Conservation (phyloP, 2,888 invertebrate species). For the Himalopsyche tibetana region DNA sequence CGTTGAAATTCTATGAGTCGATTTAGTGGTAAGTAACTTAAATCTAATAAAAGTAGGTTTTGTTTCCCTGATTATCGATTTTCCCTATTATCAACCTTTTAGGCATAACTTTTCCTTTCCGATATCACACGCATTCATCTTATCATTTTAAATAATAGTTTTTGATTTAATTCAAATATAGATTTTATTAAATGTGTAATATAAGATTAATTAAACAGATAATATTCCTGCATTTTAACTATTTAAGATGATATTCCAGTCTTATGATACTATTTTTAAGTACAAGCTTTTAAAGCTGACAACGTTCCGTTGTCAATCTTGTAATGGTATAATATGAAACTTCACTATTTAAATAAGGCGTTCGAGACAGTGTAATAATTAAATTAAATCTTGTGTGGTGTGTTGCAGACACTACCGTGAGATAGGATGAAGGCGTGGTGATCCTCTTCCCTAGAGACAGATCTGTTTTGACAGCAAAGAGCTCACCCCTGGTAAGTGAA, state of each 20-base stretch:
- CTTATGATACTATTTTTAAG: no score
- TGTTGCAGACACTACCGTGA: conserved; percentile 66
- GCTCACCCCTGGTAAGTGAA: conserved; percentile 77
- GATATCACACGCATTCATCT: conserved; percentile 75
- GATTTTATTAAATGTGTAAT: background rate
- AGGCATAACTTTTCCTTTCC: conserved; percentile 42
- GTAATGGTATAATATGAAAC: background rate
- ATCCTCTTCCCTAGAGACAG: conserved; percentile 69
- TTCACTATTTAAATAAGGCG: conserved; percentile 5
- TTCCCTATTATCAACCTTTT: conserved; percentile 7
- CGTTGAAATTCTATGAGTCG: no score
- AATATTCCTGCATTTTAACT: conserved; percentile 8
- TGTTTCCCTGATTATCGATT: no score
- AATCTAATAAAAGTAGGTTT: no score
- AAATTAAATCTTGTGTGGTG: conserved; percentile 65
- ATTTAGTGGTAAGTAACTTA: no score
- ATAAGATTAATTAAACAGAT: background rate
- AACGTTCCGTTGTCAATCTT: conserved; percentile 47
- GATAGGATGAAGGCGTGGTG: conserved; percentile 73
- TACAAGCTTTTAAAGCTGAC: conserved; percentile 28
- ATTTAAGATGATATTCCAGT: background rate
- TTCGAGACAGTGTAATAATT: conserved; percentile 39
- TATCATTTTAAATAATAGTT: conserved; percentile 68
- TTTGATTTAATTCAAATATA: background rate
- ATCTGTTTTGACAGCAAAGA: conserved; percentile 72